Base-by-base conservation (phyloP, 30 jellyfish, hydroid and myxozoan species). In the Pseudorhiza aurosa region DNA sequence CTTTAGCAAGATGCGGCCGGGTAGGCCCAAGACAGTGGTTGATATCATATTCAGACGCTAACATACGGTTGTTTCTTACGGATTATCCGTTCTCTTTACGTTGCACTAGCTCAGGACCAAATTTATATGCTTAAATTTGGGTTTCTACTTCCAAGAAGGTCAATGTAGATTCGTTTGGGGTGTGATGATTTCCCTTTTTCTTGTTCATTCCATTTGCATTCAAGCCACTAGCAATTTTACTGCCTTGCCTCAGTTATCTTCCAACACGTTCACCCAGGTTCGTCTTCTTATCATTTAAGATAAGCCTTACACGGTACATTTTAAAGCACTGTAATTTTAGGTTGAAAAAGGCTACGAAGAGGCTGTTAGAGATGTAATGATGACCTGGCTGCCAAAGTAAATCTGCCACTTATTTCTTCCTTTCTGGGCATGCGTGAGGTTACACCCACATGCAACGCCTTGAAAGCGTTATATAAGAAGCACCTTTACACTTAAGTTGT, bases 331-430 rank as follows among this genome's bases (percentile, higher is more conserved):
- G 4, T 19, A 1, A 18, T 30, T 72, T 2, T 18, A 88, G 97
- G 63, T 73, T 29, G 77, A 45, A 59, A 67, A 75, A 63, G 64
- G 65, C n/a, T 90, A 90, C 59, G 88, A 75, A 57, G 94, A 90
- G 7, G 97, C 96, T 35, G 65, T 59, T 18, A 75, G 75, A 26
- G 97, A 90, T 39, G 74, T 83, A 14, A 28, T 65, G 77, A 55
- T 58, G 19, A 28, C 89, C 10, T 90, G 96, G 96, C 46, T 83
- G 21, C 87, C 96, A 37, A 90, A 90, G 97, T 90, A 67, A 21
- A 87, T 62, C 14, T 40, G n/a, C n/a, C n/a, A n/a, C n/a, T n/a
- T n/a, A n/a, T n/a, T n/a, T n/a, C n/a, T n/a, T n/a, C n/a, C n/a
- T n/a, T n/a, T n/a, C n/a, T n/a, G n/a, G n/a, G n/a, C n/a, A n/a